These are phyloP conservation scores for Brachionus calyciflorus DNA, from an alignment of 1,140 invertebrate genomes.

Conservation along the genomic window DNA sequence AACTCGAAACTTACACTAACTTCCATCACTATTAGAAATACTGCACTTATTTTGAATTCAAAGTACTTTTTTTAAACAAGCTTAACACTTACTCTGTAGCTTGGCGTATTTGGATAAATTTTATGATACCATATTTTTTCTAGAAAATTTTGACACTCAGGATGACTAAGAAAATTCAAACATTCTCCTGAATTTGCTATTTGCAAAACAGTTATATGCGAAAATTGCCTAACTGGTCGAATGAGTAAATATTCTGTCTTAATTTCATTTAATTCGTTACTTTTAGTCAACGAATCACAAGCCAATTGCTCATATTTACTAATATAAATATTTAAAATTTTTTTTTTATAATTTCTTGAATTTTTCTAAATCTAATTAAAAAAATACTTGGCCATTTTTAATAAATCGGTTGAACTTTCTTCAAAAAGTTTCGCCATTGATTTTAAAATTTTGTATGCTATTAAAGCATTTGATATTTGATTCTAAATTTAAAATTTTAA, in stretches of 20 bases:
- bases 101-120: not conserved
- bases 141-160: constrained; percentile 35
- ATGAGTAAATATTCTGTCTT: constrained; percentile 28
- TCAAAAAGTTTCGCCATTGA: constrained; percentile 5
- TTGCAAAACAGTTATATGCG: not conserved
- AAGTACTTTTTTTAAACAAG: no score
- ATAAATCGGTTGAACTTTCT: not conserved
- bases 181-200: not conserved
- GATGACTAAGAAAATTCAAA: constrained; percentile 33
- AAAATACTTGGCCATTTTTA: not conserved
- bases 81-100: constrained; percentile 1
- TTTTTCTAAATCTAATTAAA: not conserved
- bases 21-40: no score
- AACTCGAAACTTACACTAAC: no score
- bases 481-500: not conserved
- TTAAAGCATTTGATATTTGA: constrained; percentile 10
- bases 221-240: not conserved
- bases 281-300: not conserved
- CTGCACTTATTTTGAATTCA: no score
- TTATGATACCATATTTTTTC: constrained; percentile 45
- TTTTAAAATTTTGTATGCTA: constrained; percentile 19
- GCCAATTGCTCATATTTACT: constrained; percentile 27
- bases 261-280: not conserved
- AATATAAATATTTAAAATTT: not conserved
- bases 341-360: not conserved